Base-by-base conservation (phyloP, 2,888 invertebrate species). In the Blera fallax region DNA sequence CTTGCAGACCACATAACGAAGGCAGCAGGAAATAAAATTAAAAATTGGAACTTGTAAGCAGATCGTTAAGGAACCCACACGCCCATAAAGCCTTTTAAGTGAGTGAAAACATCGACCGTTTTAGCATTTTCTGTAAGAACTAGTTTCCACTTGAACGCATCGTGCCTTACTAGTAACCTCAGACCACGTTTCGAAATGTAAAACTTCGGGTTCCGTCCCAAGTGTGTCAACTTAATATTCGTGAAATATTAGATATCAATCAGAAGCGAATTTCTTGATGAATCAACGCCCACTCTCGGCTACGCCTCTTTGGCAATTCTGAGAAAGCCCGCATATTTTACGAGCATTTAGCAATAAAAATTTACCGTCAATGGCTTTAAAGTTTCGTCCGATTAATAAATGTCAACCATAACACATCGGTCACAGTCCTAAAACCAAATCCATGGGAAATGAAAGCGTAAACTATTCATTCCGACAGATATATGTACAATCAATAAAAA, bases 401-500 rank as follows among this genome's bases (percentile, higher is more conserved):
- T 43, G 37, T 58, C 58, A 18, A 11, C 48, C 34, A 37, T 21
- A 32, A 45, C 64, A 45, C 64, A 21, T 50, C 21, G n/a, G 48
- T 24, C 34, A 34, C 14, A 50, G 16, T 29, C n/a, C 43, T 27
- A 14, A 64, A 64, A 32, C 8, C 45, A 48, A 21, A 16, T 10
- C 14, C 65, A 65, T 65, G 50, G 34, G 50, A 34, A 24, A 4
- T 10, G 50, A 34, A 24, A 34, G 50, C 50, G 8, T 37, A 32
- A 48, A 32, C 62, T 45, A 11, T 29, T 10, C n/a, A 24, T 16
- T 27, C 27, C 2, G 11, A 3, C 10, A 32, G 18, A 45, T 65
- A 50, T 48, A 50, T 21, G 37, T n/a, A 14, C 50, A 21, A 65
- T 64, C n/a, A n/a, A n/a, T n/a, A n/a, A 45, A 45, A 64, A 29